phyloP scores from a whole-genome alignment of 2,888 invertebrate species.

The Notodonta dromedarius region DNA sequence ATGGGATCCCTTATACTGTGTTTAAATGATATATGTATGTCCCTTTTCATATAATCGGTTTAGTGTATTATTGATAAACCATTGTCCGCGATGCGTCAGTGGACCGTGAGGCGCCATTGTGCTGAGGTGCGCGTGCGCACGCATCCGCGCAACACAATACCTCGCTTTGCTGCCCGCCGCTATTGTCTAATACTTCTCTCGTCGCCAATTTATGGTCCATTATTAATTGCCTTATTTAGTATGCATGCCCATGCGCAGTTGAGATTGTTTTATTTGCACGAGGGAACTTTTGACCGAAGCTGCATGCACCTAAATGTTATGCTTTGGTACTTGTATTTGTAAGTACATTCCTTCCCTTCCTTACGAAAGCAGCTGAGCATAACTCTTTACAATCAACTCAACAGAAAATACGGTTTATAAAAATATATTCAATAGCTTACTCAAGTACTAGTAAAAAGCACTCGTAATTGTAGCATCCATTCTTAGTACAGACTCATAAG shows the following conservation, averaged over 20 bases:
- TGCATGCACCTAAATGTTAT: too few species aligned
- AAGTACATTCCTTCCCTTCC: background rate
- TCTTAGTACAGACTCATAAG: background rate
- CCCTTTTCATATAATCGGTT: too few species aligned
- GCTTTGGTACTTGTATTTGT: background rate
- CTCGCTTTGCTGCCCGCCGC: background rate
- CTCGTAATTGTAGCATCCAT: background rate
- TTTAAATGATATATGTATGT: too few species aligned
- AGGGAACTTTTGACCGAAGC: background rate
- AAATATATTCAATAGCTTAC: background rate
- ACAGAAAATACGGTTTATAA: background rate
- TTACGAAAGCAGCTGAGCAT: background rate
- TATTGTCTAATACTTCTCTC: slow-evolving; percentile 3
- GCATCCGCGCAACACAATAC: slow-evolving; percentile 15
- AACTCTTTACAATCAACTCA: background rate
- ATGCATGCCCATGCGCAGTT: background rate
- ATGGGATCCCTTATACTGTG: too few species aligned
- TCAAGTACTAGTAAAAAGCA: background rate
- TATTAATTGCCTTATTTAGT: slow-evolving; percentile 3
- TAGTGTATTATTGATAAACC: background rate
- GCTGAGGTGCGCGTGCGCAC: slow-evolving; percentile 27
- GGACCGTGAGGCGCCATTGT: slow-evolving; percentile 11
- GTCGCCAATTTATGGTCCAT: slow-evolving; percentile 4
- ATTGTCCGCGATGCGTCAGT: background rate
- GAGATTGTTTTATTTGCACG: background rate